These are phyloP conservation scores for Rhynchomys soricoides DNA, from an alignment of 2,113 vertebrate species.

Conservation along the genomic window DNA sequence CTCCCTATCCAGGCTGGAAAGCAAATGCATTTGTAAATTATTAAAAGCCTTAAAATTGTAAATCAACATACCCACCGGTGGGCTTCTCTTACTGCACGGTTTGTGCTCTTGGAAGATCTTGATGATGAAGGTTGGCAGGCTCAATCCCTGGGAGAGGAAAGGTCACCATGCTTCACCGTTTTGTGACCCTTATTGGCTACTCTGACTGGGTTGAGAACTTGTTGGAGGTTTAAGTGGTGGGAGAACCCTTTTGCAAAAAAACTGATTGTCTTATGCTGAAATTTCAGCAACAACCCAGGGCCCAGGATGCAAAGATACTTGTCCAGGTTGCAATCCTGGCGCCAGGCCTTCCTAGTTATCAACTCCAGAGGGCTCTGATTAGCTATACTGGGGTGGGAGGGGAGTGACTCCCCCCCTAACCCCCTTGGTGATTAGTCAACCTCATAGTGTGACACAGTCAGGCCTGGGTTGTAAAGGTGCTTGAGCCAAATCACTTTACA, in stretches of 20 bases:
- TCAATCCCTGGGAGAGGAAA: not conserved
- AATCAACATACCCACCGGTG: not conserved
- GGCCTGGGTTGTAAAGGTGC: not conserved
- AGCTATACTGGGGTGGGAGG: not conserved
- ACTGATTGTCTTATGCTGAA: not conserved
- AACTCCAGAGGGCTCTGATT: not conserved
- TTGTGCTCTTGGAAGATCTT: not conserved
- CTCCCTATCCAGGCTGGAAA: not conserved
- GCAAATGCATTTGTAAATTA: slow-evolving; percentile 7
- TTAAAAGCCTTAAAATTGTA: not conserved
- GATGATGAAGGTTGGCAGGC: not conserved
- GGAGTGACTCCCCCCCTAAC: not conserved
- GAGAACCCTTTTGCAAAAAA: not conserved
- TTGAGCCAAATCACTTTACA: not conserved
- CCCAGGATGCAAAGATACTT: not conserved
- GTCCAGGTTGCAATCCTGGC: not conserved
- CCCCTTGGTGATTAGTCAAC: not conserved
- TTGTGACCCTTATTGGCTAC: not conserved
- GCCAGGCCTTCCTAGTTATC: not conserved
- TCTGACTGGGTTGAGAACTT: not conserved
- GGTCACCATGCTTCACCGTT: not conserved
- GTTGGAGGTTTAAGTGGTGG: not conserved
- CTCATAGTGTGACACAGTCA: not conserved
- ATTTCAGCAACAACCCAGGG: not conserved
- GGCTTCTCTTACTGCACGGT: not conserved